phyloP scores from a whole-genome alignment of 2,113 vertebrate genomes.

The Phylloscopus trochiloides region DNA sequence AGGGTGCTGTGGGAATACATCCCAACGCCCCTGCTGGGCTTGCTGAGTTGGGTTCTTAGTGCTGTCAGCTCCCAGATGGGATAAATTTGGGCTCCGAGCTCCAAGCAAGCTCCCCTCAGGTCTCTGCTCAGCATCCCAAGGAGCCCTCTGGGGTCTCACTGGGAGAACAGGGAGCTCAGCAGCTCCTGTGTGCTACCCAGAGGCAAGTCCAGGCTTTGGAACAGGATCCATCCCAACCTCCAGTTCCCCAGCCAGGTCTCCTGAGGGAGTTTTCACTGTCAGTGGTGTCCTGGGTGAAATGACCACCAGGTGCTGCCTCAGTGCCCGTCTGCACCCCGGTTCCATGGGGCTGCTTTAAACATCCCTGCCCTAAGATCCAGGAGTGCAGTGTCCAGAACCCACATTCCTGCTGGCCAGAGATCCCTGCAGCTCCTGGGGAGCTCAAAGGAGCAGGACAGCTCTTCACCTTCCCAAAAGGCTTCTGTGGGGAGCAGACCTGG shows the following conservation, averaged over 20 bases:
- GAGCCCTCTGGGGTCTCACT: accelerated
- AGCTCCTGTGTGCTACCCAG: background rate
- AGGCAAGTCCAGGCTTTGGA: background rate
- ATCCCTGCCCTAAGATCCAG: background rate
- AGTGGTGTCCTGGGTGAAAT: background rate
- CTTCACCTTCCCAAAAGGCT: background rate
- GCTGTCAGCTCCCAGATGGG: background rate
- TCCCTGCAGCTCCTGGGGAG: background rate
- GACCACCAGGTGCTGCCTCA: background rate
- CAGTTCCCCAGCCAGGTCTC: background rate
- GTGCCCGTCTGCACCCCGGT: background rate
- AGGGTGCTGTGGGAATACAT: background rate
- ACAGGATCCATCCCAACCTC: background rate
- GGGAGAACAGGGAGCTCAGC: background rate
- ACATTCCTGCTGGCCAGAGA: background rate
- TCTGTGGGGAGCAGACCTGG: background rate
- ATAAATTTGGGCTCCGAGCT: background rate
- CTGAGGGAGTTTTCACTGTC: background rate
- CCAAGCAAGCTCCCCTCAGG: background rate
- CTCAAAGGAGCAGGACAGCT: background rate
- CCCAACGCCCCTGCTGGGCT: accelerated
- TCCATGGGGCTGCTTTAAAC: background rate
- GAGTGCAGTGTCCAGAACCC: background rate
- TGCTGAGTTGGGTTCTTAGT: background rate
- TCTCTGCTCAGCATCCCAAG: background rate